Base-by-base conservation (phyloP, 2,888 invertebrate genomes). In the Lasioglossum leucozonium region DNA sequence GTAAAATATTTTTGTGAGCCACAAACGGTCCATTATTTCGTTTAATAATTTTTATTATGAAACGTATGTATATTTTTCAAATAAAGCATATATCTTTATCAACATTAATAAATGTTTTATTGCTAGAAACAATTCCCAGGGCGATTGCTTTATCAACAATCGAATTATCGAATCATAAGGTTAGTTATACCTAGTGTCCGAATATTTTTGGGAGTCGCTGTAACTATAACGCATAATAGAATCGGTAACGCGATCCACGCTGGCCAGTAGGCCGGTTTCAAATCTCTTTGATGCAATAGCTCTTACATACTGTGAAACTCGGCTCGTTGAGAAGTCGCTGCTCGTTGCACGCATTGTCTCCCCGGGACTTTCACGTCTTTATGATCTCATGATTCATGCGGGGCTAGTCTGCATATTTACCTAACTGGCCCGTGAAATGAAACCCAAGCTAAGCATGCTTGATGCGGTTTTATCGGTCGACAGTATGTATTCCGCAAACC, bases 321-420 rank as follows among this genome's bases (percentile, higher is more conserved):
- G 58, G 40, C 82, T 84, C 74, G 80, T 77, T 77, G 79, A 86
- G 77, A 82, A 89, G 82, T 77, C 81, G 80, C 77, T 75, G 86
- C 74, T 84, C 85, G 87, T 89, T 87, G 83, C 80, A 75, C 40
- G 77, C 79, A 90, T 90, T 90, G 88, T 89, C 79, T 87, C 81
- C 13, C 22, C 77, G 69, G 72, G 74, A 81, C 83, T 87, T 88
- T 86, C 87, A 87, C 79, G 85, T 47, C 83, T 86, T 88, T 82
- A 87, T 86, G 85, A 82, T 74, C 82, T 86, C 69, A 86, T 87
- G 90, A 91, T 91, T 91, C 91, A 91, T 86, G 82, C 77, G 55
- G 77, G 72, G 75, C 75, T 67, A 77, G 84, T 62, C 67, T 84
- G 84, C 81, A 81, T 84, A 83, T 87, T 89, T 85, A 85, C 84